phyloP scores from a whole-genome alignment of 2,888 invertebrate genomes.

The Sisyra nigra region DNA sequence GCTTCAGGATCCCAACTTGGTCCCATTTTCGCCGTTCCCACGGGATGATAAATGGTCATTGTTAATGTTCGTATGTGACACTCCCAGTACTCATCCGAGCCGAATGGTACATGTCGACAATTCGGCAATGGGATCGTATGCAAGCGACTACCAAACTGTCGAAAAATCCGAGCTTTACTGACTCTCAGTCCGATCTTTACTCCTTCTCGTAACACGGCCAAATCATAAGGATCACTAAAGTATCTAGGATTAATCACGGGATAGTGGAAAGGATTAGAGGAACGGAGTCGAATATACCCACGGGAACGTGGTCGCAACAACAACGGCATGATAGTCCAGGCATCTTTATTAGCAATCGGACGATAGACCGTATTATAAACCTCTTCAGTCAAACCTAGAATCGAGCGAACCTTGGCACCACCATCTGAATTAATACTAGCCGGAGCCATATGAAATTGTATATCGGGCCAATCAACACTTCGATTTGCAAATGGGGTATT shows the following conservation, averaged over 20 bases:
- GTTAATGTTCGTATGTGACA: conserved; percentile 75
- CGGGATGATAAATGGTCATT: conserved; percentile 83
- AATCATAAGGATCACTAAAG: conserved; percentile 63
- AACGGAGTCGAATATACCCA: conserved; percentile 58
- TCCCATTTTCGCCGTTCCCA: conserved; percentile 82
- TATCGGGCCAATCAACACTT: conserved; percentile 67
- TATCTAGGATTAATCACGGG: conserved; percentile 89
- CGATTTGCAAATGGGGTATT: conserved; percentile 70
- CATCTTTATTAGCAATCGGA: conserved; percentile 60
- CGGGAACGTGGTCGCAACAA: conserved; percentile 62
- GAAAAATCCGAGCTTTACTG: conserved; percentile 59
- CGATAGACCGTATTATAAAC: conserved; percentile 64
- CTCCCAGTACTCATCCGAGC: conserved; percentile 70
- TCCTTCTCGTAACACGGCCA: conserved; percentile 69
- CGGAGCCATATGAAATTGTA: conserved; percentile 87
- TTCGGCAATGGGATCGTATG: conserved; percentile 64
- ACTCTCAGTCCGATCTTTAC: conserved; percentile 58
- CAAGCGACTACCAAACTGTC: conserved; percentile 61
- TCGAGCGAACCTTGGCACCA: conserved; percentile 56
- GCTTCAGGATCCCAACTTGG: conserved; percentile 59
- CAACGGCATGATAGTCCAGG: conserved; percentile 79
- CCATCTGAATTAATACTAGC: conserved; percentile 72
- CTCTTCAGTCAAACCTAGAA: conserved; percentile 63
- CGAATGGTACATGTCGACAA: conserved; percentile 54
- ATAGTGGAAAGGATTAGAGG: conserved; percentile 70